A percentile compares a stretch with the other conserved stretches of the same genome.
Conservation (phyloP, 2,113 vertebrate genomes). For the Rana temporaria region DNA sequence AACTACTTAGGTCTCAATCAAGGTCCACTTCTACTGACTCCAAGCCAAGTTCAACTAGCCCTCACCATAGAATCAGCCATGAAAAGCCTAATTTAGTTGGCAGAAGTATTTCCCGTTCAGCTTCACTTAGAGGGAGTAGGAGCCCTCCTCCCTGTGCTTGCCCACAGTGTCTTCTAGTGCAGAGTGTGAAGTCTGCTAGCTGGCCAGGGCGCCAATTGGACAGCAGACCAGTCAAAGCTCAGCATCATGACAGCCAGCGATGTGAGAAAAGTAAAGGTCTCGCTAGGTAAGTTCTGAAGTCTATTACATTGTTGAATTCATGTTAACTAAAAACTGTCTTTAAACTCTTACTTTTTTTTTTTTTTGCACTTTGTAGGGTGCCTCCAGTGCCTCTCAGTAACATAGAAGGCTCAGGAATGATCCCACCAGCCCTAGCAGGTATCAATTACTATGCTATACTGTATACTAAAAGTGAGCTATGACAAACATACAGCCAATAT, state of each 20-base stretch:
- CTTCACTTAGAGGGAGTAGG: slow-evolving; percentile 9
- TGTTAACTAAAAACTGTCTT: background rate
- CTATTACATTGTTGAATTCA: background rate
- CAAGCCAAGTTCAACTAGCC: background rate
- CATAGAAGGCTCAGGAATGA: slow-evolving; percentile 36
- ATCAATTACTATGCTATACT: background rate
- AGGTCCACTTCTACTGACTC: background rate
- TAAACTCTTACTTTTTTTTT: background rate
- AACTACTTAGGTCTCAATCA: slow-evolving; percentile 9
- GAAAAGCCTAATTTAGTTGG: background rate
- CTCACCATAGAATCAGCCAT: background rate
- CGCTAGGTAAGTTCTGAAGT: slow-evolving; percentile 14
- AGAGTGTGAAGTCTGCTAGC: slow-evolving; percentile 41
- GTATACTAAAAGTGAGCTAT: too few relatives aligned
- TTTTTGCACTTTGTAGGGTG: slow-evolving; percentile 13
- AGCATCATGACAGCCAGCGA: background rate
- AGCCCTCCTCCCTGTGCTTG: slow-evolving; percentile 31
- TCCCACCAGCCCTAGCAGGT: slow-evolving; percentile 42
- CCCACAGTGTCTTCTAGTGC: slow-evolving; percentile 38
- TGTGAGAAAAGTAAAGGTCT: background rate
- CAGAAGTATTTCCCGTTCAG: slow-evolving; percentile 15
- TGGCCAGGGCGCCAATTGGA: slow-evolving; percentile 3
- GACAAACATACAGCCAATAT: too few relatives aligned
- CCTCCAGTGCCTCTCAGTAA: slow-evolving; percentile 37
- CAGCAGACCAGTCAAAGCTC: background rate